phyloP scores from a whole-genome alignment of 2,888 invertebrate genomes.

The Epistrophe eligans region DNA sequence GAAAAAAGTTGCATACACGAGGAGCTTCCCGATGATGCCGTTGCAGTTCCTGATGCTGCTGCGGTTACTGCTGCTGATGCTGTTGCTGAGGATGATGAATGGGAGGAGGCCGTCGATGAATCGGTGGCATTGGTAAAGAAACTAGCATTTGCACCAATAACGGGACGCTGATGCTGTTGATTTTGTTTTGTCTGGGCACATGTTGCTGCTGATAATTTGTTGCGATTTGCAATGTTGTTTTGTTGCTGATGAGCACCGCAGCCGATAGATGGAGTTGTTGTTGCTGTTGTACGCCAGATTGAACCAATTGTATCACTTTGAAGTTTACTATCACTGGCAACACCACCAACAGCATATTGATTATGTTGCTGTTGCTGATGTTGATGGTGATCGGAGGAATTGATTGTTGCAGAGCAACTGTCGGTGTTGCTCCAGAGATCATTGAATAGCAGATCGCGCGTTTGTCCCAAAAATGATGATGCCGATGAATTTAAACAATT shows the following conservation, averaged over 20 bases:
- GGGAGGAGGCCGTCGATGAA: slow-evolving; percentile 40
- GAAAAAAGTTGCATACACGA: slow-evolving; percentile 87
- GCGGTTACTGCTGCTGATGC: slow-evolving; percentile 71
- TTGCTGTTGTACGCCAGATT: slow-evolving; percentile 76
- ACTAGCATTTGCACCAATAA: slow-evolving; percentile 67
- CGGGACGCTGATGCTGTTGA: slow-evolving; percentile 54
- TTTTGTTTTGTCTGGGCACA: slow-evolving; percentile 67
- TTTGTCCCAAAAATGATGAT: slow-evolving; percentile 68
- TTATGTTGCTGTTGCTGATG: slow-evolving; percentile 58
- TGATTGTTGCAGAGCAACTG: slow-evolving; percentile 68
- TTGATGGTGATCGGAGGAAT: slow-evolving; percentile 66
- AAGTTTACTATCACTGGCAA: slow-evolving; percentile 58
- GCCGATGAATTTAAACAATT: slow-evolving; percentile 45
- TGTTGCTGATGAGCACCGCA: slow-evolving; percentile 36
- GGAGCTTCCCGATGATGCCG: slow-evolving; percentile 81
- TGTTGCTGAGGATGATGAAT: slow-evolving; percentile 23
- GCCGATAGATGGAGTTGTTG: slow-evolving; percentile 37
- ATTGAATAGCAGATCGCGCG: slow-evolving; percentile 80
- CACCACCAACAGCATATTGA: slow-evolving; percentile 60
- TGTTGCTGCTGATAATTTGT: slow-evolving; percentile 44
- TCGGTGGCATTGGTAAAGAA: slow-evolving; percentile 69
- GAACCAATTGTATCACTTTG: slow-evolving; percentile 73
- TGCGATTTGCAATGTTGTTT: slow-evolving; percentile 41
- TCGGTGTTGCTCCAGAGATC: slow-evolving; percentile 82
- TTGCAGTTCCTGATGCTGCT: slow-evolving; percentile 79